These are phyloP conservation scores for Asarcornis scutulata DNA, from an alignment of 2,113 vertebrate genomes.

Conservation along the genomic window DNA sequence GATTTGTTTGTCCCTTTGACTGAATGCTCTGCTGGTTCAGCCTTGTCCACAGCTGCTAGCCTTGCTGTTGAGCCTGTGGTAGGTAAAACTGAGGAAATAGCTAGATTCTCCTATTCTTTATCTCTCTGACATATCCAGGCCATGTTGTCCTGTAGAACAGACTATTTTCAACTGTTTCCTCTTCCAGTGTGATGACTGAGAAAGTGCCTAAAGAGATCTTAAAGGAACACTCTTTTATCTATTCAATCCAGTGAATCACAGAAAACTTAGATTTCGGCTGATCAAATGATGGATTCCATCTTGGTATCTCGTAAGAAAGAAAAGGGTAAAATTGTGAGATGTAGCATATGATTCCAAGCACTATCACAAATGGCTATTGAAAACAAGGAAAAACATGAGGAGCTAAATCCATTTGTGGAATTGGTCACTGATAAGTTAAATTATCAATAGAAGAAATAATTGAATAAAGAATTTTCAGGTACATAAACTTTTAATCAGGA, in stretches of 20 bases:
- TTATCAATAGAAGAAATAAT: neutral
- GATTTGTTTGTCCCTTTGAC: neutral
- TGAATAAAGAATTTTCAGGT: neutral
- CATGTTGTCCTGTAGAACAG: neutral
- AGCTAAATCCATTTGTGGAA: neutral
- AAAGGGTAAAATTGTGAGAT: neutral
- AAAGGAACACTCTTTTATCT: neutral
- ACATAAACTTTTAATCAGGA: neutral
- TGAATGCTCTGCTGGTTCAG: neutral
- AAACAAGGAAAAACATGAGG: neutral
- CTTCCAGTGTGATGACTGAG: neutral
- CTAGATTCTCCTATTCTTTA: neutral
- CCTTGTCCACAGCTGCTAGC: neutral
- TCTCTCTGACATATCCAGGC: conserved; percentile 1
- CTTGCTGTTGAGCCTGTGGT: neutral
- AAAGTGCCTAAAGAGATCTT: neutral
- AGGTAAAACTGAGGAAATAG: neutral
- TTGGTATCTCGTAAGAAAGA: neutral
- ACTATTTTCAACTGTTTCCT: neutral
- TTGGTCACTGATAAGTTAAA: neutral
- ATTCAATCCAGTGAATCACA: neutral
- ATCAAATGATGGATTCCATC: neutral
- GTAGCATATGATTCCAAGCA: accelerated
- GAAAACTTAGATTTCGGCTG: neutral
- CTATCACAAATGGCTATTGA: neutral